Base-by-base conservation (phyloP, 2,113 vertebrate species). In the Amphiprion ocellaris region DNA sequence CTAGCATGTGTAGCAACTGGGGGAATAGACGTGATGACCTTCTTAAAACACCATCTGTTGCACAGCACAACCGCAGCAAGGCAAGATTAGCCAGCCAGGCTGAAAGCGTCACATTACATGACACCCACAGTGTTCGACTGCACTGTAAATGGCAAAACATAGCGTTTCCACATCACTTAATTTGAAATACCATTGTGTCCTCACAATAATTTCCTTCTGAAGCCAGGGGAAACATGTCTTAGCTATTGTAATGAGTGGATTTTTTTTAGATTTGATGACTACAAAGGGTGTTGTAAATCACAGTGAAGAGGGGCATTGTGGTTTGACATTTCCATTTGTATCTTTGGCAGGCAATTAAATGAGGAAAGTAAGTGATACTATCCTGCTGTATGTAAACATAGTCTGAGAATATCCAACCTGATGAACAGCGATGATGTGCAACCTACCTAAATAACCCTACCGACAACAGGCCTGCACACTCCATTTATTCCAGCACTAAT, bases 11-110 rank as follows among this genome's bases (percentile, higher is more conserved):
- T 50, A 77, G 54, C 54, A 79, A 76, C 78, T 59, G 50, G 81
- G 85, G 69, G 66, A 80, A 80, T 47, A 74, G 65, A 82, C 75
- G 59, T 79, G 74, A 82, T 79, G 82, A 84, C 83, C 83, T 86
- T 86, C 78, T 88, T 84, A 85, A 84, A 90, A 83, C 59, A 62
- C 87, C 87, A 92, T 90, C 87, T 91, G 88, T 86, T 92, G 77
- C 78, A 3, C 65, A 77, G 83, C 68, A 69, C 74, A 72, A 67
- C 79, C 72, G 63, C 74, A 83, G 79, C 78, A 84, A 80, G 69
- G 77, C 26, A 0, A 69, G 65, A 85, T 90, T 81, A 91, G 70
- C 24, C 33, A 79, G 53, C 16, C 52, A 88, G 75, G 84, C 85
- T 80, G 62, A 83, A 81, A 74, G 54, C 65, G 70, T 83, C 61